These are phyloP conservation scores for Scytalopus superciliaris DNA, from an alignment of 2,113 vertebrate species.

Conservation along the genomic window DNA sequence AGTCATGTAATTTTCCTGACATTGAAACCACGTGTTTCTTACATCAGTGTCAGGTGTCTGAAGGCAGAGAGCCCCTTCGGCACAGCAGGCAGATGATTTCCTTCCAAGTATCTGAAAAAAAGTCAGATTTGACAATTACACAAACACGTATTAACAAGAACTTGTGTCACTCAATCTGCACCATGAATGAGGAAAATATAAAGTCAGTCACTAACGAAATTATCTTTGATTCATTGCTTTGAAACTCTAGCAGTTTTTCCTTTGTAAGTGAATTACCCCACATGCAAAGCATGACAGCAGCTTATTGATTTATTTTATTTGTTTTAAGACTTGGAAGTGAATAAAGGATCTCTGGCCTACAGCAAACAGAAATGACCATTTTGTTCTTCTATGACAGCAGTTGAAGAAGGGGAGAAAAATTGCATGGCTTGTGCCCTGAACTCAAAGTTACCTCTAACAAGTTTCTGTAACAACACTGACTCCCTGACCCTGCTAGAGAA, in stretches of 20 bases:
- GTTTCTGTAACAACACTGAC: not conserved
- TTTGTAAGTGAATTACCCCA: not conserved
- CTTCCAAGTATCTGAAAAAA: constrained; percentile 92
- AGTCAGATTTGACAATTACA: constrained; percentile 20
- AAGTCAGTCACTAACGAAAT: not conserved
- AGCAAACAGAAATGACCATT: not conserved
- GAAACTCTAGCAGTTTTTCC: not conserved
- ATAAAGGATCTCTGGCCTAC: not conserved
- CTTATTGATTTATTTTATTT: not conserved
- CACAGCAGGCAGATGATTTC: constrained; percentile 90
- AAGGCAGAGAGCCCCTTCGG: constrained; percentile 87
- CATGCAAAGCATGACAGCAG: not conserved
- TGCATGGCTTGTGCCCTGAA: not conserved
- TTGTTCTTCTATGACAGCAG: not conserved
- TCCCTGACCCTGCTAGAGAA: not conserved
- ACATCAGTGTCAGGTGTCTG: constrained; percentile 88
- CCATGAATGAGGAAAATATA: not conserved
- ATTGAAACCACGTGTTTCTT: constrained; percentile 48
- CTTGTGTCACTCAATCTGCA: not conserved
- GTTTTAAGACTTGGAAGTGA: not conserved
- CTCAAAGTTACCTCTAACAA: not conserved
- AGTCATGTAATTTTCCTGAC: not conserved
- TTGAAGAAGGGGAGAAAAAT: not conserved
- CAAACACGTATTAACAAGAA: not conserved
- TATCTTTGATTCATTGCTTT: not conserved